Conservation (phyloP, 2,888 invertebrate genomes). For the Papilio elwesi region DNA sequence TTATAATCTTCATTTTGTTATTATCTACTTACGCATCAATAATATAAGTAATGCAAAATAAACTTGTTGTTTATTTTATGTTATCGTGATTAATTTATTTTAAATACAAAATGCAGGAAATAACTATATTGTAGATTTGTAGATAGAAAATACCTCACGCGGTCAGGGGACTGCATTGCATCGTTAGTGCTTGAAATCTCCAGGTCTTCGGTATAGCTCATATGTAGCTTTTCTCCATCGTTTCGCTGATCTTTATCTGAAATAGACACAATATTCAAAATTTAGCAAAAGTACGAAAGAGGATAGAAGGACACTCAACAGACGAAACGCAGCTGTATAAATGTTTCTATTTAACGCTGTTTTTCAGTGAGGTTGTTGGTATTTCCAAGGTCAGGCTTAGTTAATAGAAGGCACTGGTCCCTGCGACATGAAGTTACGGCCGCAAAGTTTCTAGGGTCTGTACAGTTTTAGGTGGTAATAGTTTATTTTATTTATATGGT, state of each 20-base stretch:
- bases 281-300: neutral
- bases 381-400: no score
- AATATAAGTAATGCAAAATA: no score
- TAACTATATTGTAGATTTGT: slow-evolving; percentile 37
- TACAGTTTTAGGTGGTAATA: no score
- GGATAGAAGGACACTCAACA: neutral
- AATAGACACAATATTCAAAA: slow-evolving; percentile 38
- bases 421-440: no score
- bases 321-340: neutral
- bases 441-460: no score
- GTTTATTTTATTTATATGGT: no score
- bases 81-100: no score
- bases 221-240: slow-evolving; percentile 73
- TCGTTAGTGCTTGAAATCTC: slow-evolving; percentile 83
- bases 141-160: slow-evolving; percentile 79
- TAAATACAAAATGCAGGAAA: neutral
- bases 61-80: no score
- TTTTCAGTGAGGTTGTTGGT: neutral
- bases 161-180: slow-evolving; percentile 80
- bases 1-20: no score
- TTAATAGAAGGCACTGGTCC: no score
- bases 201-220: slow-evolving; percentile 78
- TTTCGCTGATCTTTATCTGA: slow-evolving; percentile 74
- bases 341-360: neutral
- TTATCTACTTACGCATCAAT: no score